Conservation (phyloP, 2,888 invertebrate genomes). For the Sympetrum striolatum region DNA sequence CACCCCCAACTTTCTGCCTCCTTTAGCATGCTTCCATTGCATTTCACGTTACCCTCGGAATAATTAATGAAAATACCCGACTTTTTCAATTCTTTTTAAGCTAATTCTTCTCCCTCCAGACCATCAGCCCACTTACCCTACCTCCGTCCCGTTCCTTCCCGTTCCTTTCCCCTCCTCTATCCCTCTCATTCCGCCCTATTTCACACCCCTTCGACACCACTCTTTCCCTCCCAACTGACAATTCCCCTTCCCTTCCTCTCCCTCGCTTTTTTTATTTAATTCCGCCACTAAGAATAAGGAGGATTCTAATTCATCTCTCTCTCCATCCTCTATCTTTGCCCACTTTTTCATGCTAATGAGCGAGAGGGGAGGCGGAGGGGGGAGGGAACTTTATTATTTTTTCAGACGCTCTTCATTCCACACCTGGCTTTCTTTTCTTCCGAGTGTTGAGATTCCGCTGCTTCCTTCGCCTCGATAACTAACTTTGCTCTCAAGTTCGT, state of each 20-base stretch:
- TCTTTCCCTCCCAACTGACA: not conserved
- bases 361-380: not conserved
- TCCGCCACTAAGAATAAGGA: constrained; percentile 6
- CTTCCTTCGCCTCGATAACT: not conserved
- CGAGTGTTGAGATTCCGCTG: not conserved
- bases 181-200: not conserved
- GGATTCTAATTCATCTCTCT: constrained; percentile 13
- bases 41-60: constrained; percentile 11
- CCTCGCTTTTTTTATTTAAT: constrained; percentile 15
- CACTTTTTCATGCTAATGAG: constrained; percentile 27
- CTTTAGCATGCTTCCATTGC: not conserved
- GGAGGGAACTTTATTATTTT: constrained; percentile 4
- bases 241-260: not conserved
- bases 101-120: not conserved
- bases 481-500: not conserved
- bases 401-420: constrained; percentile 13
- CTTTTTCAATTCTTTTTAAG: constrained; percentile 18
- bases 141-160: not conserved
- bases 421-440: not conserved
- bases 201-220: not conserved
- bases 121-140: not conserved
- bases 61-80: constrained; percentile 34
- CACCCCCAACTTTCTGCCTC: not conserved
- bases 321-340: not conserved
- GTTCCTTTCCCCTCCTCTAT: not conserved